Evolutionary conservation across 1,140 invertebrate genomes (phyloP).

Genomic region (Heliconius melpomene): DNA sequence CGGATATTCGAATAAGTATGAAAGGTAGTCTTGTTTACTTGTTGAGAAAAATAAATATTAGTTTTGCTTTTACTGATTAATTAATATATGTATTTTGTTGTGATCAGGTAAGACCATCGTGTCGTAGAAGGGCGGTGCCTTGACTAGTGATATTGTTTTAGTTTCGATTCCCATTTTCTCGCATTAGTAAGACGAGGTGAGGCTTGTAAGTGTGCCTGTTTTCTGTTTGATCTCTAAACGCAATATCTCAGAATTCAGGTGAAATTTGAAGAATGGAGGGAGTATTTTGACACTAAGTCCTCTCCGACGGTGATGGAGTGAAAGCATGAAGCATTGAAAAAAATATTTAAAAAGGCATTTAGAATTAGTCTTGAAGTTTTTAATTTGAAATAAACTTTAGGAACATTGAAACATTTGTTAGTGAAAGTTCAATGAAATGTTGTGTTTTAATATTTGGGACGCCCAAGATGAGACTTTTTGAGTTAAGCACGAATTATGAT

Average conservation of each 20-base stretch:
- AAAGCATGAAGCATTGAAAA: not conserved
- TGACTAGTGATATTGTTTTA: no score
- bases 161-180: no score
- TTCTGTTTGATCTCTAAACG: no score
- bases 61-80: no score
- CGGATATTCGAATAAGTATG: slow-evolving; percentile 14
- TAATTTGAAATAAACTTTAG: not conserved
- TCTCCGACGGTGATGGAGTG: not conserved
- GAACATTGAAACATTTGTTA: slow-evolving; percentile 3
- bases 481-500: not conserved
- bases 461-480: not conserved
- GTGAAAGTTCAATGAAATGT: slow-evolving; percentile 8
- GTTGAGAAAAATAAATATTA: not conserved
- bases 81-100: no score
- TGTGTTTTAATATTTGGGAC: not conserved
- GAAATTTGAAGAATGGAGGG: not conserved
- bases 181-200: no score
- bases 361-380: not conserved
- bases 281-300: not conserved
- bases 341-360: not conserved
- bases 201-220: no score
- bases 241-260: no score
- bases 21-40: slow-evolving; percentile 17
- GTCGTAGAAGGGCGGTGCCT: no score
- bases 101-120: no score